Evolutionary conservation across 35 echinoderm and acorn worm genomes (phyloP).

Genomic region (Ophiothrix spiculata): DNA sequence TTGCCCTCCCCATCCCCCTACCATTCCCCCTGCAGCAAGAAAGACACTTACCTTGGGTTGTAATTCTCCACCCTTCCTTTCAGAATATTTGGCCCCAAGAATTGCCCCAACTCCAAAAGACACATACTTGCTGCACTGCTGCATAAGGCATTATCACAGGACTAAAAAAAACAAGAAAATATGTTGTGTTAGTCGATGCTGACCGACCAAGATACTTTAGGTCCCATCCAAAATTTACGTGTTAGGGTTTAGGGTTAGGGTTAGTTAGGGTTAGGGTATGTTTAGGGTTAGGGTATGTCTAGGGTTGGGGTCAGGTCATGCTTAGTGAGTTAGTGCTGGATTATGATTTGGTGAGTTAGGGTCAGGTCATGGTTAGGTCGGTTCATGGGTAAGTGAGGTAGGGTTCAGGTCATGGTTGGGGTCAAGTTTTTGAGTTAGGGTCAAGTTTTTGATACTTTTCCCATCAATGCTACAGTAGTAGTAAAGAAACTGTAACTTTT

Average conservation of each 20-base stretch:
- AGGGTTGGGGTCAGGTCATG: no score
- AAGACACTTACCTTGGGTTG: constrained; percentile 68
- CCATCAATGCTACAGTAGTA: no score
- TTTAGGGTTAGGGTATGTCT: no score
- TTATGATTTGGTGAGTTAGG: no score
- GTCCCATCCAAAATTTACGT: neutral
- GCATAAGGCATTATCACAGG: constrained; percentile 91
- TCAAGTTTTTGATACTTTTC: neutral
- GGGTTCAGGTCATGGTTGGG: neutral
- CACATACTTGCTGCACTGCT: constrained; percentile 79
- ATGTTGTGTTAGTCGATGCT: neutral
- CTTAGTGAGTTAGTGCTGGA: no score
- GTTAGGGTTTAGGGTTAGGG: neutral
- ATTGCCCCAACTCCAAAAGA: constrained; percentile 65
- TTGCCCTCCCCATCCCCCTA: neutral
- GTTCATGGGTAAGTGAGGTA: neutral
- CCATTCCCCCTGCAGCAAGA: neutral
- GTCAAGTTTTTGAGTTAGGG: neutral
- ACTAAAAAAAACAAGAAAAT: constrained; percentile 48
- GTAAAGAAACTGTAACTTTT: no score
- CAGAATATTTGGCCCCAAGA: constrained; percentile 91
- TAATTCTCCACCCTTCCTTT: constrained; percentile 90
- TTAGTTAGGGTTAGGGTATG: no score
- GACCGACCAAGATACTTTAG: neutral
- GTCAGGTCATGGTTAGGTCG: no score